These are phyloP conservation scores for Andrena dorsata DNA, from an alignment of 2,888 invertebrate species.

Conservation along the genomic window DNA sequence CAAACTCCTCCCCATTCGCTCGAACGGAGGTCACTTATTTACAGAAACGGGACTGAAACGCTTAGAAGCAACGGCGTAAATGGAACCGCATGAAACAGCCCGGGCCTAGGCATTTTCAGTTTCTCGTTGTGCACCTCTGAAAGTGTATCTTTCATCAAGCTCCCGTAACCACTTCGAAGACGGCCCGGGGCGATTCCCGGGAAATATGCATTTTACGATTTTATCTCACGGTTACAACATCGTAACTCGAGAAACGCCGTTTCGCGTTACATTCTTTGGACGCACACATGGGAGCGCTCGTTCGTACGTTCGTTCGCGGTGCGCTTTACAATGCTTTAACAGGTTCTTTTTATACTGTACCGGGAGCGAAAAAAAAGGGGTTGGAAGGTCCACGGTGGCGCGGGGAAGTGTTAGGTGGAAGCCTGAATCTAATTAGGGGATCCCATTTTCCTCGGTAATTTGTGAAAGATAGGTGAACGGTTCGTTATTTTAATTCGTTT, in stretches of 20 bases:
- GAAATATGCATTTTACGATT: not conserved
- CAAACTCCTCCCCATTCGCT: not conserved
- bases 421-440: slow-evolving; percentile 58
- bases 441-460: slow-evolving; percentile 53
- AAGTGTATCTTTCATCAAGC: too few species aligned
- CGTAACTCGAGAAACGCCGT: not conserved
- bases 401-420: not conserved
- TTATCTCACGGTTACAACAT: slow-evolving; percentile 7
- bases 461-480: slow-evolving; percentile 43
- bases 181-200: too few species aligned
- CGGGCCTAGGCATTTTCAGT: not conserved
- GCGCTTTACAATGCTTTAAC: slow-evolving; percentile 39
- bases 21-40: not conserved
- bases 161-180: too few species aligned
- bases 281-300: not conserved
- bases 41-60: not conserved
- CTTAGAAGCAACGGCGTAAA: not conserved
- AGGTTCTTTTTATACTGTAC: slow-evolving; percentile 24
- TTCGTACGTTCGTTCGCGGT: slow-evolving; percentile 45
- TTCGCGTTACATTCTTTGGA: not conserved
- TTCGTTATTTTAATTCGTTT: slow-evolving; percentile 49
- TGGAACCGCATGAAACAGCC: not conserved
- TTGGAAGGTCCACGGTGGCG: not conserved
- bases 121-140: not conserved
- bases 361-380: slow-evolving; percentile 5